These are phyloP conservation scores for Dasyornis broadbenti DNA, from an alignment of 2,113 vertebrate genomes.

Conservation along the genomic window DNA sequence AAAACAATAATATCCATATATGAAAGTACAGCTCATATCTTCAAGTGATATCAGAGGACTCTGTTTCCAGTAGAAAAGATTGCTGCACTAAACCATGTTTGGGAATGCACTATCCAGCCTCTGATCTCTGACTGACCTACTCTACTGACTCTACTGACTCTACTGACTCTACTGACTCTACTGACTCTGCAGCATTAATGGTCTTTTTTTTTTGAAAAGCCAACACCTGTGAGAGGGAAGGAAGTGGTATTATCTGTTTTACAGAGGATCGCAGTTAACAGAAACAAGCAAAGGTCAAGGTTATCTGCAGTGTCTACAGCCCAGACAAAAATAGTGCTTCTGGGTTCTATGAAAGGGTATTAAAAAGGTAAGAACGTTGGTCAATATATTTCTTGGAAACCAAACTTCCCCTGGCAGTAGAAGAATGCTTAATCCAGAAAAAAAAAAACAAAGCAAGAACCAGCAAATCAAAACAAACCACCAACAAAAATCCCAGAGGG, in stretches of 20 bases:
- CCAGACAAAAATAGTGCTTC: not conserved
- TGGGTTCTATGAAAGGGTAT: not conserved
- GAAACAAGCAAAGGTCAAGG: conserved; percentile 9
- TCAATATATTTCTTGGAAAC: not conserved
- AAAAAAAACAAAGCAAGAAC: not conserved
- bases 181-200: too few species aligned
- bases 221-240: conserved; percentile 3
- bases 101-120: not conserved
- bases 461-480: not conserved
- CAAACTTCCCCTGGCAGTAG: not conserved
- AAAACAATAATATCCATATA: not conserved
- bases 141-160: too few species aligned
- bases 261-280: not conserved
- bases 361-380: not conserved
- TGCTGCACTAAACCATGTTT: not conserved
- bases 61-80: not conserved
- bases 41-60: not conserved
- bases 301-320: not conserved
- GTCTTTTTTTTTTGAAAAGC: not conserved
- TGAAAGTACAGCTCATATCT: not conserved
- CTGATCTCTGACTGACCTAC: conserved; percentile 10
- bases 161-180: too few species aligned
- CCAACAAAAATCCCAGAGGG: not conserved
- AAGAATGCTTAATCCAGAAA: not conserved
- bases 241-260: not conserved